Conservation (phyloP, 2,797 vertebrate genomes). For the Borostomias antarcticus region DNA sequence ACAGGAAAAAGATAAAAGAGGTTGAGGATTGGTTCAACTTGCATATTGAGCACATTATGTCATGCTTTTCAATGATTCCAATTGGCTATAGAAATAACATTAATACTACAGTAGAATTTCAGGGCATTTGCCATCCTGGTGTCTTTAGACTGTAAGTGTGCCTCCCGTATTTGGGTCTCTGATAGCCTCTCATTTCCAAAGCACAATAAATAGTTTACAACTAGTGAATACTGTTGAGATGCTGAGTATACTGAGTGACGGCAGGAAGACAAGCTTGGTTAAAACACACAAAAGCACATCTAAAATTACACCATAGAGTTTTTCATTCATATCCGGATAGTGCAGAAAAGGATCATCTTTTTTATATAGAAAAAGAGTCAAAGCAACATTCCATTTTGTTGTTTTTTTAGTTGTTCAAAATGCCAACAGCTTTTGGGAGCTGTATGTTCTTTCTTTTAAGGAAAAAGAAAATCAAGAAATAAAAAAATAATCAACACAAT, state of each 20-base stretch:
- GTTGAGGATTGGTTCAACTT: constrained; percentile 61
- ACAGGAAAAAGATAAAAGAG: constrained; percentile 50
- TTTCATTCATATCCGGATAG: constrained; percentile 90
- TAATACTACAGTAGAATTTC: constrained; percentile 64
- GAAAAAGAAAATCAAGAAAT: constrained; percentile 54
- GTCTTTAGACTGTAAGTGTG: constrained; percentile 70
- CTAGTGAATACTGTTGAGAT: constrained; percentile 82
- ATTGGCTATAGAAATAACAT: constrained; percentile 67
- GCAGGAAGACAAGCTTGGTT: constrained; percentile 94
- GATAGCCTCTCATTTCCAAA: constrained; percentile 83
- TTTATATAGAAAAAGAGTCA: constrained; percentile 77
- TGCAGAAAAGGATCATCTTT: constrained; percentile 82
- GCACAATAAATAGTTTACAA: constrained; percentile 84
- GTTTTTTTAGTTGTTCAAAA: constrained; percentile 79
- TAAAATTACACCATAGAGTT: constrained; percentile 87
- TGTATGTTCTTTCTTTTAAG: constrained; percentile 62
- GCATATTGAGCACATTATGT: constrained; percentile 77
- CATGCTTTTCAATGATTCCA: constrained; percentile 72
- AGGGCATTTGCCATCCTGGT: constrained; percentile 80
- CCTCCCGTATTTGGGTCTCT: constrained; percentile 73
- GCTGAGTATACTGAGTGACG: constrained; percentile 86
- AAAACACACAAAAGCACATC: constrained; percentile 92
- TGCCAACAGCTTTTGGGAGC: constrained; percentile 77
- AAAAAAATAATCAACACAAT: constrained; percentile 78
- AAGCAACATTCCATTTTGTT: constrained; percentile 83